These are phyloP conservation scores for Horisme vitalbata DNA, from an alignment of 2,888 invertebrate genomes.

Conservation along the genomic window DNA sequence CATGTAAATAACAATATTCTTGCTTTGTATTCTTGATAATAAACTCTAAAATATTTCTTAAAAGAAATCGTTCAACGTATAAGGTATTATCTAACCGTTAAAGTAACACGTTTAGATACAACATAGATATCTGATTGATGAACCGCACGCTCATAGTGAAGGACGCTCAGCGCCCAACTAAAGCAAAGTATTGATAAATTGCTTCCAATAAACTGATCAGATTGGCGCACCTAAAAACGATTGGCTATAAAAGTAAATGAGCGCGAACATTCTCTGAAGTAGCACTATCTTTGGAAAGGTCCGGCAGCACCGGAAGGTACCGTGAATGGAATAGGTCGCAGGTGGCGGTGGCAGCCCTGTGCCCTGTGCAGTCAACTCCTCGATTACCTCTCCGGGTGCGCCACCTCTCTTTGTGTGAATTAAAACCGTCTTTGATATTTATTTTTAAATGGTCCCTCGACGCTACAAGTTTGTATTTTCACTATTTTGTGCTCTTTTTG, in stretches of 20 bases:
- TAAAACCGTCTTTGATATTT: constrained; percentile 57
- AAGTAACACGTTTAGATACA: too few relatives aligned
- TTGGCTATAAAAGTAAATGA: constrained; percentile 24
- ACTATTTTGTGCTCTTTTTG: constrained; percentile 32
- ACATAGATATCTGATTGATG: too few relatives aligned
- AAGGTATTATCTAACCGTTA: too few relatives aligned
- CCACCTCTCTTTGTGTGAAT: constrained; percentile 47
- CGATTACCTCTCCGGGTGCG: constrained; percentile 30
- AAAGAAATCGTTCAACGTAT: too few relatives aligned
- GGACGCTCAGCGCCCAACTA: background rate
- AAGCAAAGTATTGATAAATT: constrained; percentile 14
- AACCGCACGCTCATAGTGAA: too few relatives aligned
- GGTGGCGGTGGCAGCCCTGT: constrained; percentile 19
- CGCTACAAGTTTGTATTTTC: constrained; percentile 14
- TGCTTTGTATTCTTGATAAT: too few relatives aligned
- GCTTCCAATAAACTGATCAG: constrained; percentile 22
- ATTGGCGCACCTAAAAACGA: constrained; percentile 22
- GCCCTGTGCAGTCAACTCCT: constrained; percentile 12
- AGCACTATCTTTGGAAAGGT: constrained; percentile 22
- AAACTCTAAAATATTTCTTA: too few relatives aligned
- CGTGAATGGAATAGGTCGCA: constrained; percentile 12
- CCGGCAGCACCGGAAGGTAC: constrained; percentile 15
- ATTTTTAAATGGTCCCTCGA: constrained; percentile 49
- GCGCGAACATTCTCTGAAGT: constrained; percentile 16
- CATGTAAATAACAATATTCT: too few relatives aligned